Percentiles rank a stretch among this genome's conserved stretches.
These are phyloP conservation scores for Troides helena DNA, from an alignment of 2,888 invertebrate species.

Conservation along the genomic window DNA sequence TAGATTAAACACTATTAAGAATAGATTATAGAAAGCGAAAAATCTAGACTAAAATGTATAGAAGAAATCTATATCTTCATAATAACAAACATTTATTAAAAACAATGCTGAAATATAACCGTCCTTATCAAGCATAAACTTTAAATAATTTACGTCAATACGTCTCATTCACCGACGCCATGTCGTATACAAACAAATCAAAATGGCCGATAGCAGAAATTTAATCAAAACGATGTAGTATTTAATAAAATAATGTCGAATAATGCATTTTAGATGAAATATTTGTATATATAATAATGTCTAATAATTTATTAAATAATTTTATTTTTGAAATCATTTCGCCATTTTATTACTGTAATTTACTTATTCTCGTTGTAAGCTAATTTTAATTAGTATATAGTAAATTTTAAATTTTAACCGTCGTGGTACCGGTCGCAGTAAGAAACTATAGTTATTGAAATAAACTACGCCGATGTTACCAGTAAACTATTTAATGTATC, in stretches of 20 bases:
- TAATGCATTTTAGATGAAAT: no score
- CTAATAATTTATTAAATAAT: no score
- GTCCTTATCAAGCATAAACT: slow-evolving; percentile 18
- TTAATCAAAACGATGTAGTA: background rate
- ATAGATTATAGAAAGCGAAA: background rate
- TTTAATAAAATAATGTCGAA: no score
- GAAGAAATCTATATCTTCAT: no score
- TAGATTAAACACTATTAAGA: slow-evolving; percentile 21
- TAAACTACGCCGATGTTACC: slow-evolving; percentile 19
- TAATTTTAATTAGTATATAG: background rate
- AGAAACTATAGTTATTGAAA: slow-evolving; percentile 13
- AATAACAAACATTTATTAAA: background rate
- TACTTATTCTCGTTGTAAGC: no score
- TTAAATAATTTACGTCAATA: background rate
- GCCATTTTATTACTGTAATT: no score
- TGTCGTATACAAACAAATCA: background rate
- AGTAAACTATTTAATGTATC: slow-evolving; percentile 17
- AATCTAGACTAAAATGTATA: background rate
- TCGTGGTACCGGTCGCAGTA: slow-evolving; percentile 19
- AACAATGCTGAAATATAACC: slow-evolving; percentile 15
- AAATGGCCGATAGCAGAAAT: background rate
- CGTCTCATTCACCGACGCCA: background rate
- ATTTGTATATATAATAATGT: no score
- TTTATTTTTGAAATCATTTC: no score
- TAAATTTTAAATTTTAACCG: background rate